Evolutionary conservation across 2,888 invertebrate genomes (phyloP).

Genomic region (Ochlodes sylvanus): DNA sequence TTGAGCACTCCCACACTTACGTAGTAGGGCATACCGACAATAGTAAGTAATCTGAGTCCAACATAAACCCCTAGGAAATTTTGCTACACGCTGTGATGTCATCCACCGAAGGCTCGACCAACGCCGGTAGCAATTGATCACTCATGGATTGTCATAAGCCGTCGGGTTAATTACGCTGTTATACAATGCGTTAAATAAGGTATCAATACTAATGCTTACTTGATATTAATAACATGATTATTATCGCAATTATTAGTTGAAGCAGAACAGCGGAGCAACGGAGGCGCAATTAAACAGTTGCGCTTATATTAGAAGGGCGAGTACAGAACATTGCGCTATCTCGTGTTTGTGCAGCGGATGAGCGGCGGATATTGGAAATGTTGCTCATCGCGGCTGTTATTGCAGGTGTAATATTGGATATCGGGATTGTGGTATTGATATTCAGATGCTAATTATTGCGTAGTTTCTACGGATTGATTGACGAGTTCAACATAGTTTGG

Average conservation of each 20-base stretch:
- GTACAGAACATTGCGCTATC: slow-evolving; percentile 33
- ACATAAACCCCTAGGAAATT: too few species aligned
- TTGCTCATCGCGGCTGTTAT: slow-evolving; percentile 39
- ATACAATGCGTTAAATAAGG: not conserved
- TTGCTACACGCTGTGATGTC: too few species aligned
- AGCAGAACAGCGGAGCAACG: slow-evolving; percentile 10
- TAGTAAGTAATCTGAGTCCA: too few species aligned
- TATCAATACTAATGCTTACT: not conserved
- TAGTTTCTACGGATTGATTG: slow-evolving; percentile 5
- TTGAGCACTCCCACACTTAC: too few species aligned
- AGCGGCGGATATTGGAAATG: slow-evolving; percentile 37
- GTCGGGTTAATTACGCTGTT: too few species aligned
- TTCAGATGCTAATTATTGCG: slow-evolving; percentile 10
- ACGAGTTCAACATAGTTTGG: not conserved
- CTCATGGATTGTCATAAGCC: too few species aligned
- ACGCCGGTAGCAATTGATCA: too few species aligned
- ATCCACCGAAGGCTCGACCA: too few species aligned
- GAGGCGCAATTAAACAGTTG: slow-evolving; percentile 20
- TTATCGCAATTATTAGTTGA: slow-evolving; percentile 11
- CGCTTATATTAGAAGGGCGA: slow-evolving; percentile 16
- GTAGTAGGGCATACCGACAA: too few species aligned
- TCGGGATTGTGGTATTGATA: slow-evolving; percentile 24
- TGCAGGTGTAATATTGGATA: slow-evolving; percentile 41
- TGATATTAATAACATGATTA: not conserved
- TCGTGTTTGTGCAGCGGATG: slow-evolving; percentile 41